Conservation (phyloP, 1,140 invertebrate species). For the Aphaenogaster rudis region DNA sequence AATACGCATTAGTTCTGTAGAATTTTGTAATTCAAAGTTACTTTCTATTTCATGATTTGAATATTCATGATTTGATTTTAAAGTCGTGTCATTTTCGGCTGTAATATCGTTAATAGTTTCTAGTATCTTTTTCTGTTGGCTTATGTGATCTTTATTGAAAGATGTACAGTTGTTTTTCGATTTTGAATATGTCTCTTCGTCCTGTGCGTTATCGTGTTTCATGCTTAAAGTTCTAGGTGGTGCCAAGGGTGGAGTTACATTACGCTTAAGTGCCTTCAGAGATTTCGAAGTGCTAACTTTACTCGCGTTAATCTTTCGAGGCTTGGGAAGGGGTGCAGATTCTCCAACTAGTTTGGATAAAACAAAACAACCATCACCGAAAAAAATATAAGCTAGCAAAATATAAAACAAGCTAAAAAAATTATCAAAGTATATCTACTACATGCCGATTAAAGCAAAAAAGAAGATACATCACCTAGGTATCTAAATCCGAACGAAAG, state of each 20-base stretch:
- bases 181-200: not conserved
- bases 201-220: not conserved
- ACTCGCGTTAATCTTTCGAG: conserved; percentile 70
- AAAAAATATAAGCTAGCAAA: conserved; percentile 53
- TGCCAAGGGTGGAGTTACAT: conserved; percentile 34
- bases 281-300: conserved; percentile 25
- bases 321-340: conserved; percentile 75
- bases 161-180: not conserved
- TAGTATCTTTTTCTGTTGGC: not conserved
- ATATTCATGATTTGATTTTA: not conserved
- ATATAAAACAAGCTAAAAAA: not conserved
- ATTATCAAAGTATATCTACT: not conserved
- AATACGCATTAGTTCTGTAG: not conserved
- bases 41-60: not conserved
- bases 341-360: conserved; percentile 69
- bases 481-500: not conserved
- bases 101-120: not conserved
- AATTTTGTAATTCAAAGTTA: not conserved
- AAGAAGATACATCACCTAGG: not conserved
- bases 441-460: not conserved
- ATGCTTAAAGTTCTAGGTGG: conserved; percentile 33
- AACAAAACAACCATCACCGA: conserved; percentile 70
- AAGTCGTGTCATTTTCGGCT: not conserved
- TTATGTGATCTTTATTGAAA: not conserved
- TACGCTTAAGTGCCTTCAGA: conserved; percentile 68